Evolutionary conservation across 2,888 invertebrate species (phyloP).

Genomic region (Rosalia funebris): DNA sequence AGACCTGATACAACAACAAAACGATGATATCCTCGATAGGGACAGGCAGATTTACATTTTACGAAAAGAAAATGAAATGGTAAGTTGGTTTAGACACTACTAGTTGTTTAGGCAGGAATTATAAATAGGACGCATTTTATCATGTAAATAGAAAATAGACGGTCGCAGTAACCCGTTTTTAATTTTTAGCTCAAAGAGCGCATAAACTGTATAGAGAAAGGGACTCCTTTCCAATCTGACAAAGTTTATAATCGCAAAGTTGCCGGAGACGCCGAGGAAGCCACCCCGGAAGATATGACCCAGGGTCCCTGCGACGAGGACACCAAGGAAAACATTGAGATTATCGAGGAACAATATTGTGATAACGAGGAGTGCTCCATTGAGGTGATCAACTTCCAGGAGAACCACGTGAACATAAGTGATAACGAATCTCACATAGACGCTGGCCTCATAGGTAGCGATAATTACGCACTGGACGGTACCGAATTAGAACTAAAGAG

Average conservation of each 20-base stretch:
- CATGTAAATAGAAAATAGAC: neutral
- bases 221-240: constrained; percentile 59
- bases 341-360: constrained; percentile 38
- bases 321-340: constrained; percentile 50
- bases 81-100: constrained; percentile 62
- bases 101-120: neutral
- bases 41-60: constrained; percentile 80
- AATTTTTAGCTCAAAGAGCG: constrained; percentile 63
- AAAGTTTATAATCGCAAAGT: constrained; percentile 34
- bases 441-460: constrained; percentile 36
- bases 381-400: constrained; percentile 40
- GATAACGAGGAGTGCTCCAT: constrained; percentile 43
- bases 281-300: constrained; percentile 58
- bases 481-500: constrained; percentile 40
- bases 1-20: constrained; percentile 90
- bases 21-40: constrained; percentile 82
- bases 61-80: constrained; percentile 81
- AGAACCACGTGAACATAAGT: constrained; percentile 43
- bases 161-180: constrained; percentile 5
- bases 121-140: neutral
- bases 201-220: constrained; percentile 75
- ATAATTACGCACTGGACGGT: constrained; percentile 32
- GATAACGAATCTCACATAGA: constrained; percentile 51
- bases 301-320: constrained; percentile 59
- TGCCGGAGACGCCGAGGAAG: constrained; percentile 36